Evolutionary conservation across 2,888 invertebrate genomes (phyloP).

Genomic region (Leptinotarsa tumamoca): DNA sequence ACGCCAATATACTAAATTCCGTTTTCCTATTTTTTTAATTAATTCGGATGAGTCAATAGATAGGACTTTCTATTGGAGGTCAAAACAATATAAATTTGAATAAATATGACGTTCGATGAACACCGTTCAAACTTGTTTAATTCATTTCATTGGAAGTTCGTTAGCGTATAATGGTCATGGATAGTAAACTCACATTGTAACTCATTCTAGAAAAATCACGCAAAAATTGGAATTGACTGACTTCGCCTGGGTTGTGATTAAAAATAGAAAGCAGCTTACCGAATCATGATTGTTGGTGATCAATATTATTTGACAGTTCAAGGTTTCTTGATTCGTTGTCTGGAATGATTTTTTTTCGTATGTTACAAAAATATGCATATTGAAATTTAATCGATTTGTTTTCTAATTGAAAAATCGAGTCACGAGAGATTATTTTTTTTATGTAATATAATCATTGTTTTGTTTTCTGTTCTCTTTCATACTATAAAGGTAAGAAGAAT

Average conservation of each 20-base stretch:
- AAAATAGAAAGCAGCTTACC: background rate
- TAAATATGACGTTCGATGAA: background rate
- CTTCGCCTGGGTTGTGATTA: background rate
- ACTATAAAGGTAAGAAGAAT: no score
- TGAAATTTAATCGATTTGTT: no score
- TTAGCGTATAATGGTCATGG: constrained; percentile 9
- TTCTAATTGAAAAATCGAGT: no score
- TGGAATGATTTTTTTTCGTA: no score
- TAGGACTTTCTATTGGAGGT: background rate
- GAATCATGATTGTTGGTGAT: background rate
- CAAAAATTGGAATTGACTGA: background rate
- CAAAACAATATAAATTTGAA: background rate
- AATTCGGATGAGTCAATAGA: background rate
- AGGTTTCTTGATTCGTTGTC: background rate
- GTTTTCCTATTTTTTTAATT: background rate
- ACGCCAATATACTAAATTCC: background rate
- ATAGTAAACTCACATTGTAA: background rate
- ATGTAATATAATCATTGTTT: no score
- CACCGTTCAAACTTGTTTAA: background rate
- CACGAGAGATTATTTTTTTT: no score
- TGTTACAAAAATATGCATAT: no score
- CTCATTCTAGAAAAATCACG: constrained; percentile 8
- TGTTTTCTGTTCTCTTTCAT: no score
- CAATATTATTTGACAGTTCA: background rate
- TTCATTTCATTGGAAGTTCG: background rate